Evolutionary conservation across 2,888 invertebrate genomes (phyloP).

Genomic region (Mechanitis mazaeus): DNA sequence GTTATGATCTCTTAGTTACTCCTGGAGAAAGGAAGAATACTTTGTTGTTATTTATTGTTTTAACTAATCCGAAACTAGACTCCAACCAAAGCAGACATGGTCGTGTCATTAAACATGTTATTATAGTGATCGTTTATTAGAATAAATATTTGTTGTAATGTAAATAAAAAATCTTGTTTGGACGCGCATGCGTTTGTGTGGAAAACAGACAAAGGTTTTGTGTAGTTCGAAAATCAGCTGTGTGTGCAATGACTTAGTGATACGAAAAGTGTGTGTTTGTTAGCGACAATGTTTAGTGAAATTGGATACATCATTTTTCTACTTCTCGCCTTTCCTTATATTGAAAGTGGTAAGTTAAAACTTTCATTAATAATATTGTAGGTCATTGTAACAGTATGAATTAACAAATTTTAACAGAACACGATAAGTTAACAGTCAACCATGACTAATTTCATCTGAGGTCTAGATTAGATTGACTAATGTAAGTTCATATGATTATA

Average conservation of each 20-base stretch:
- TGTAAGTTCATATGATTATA: too few species aligned
- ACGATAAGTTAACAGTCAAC: conserved; percentile 2
- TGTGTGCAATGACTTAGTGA: conserved; percentile 76
- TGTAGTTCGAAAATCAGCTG: conserved; percentile 78
- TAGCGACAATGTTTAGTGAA: conserved; percentile 79
- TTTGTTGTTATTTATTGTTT: conserved; percentile 63
- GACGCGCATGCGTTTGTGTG: conserved; percentile 76
- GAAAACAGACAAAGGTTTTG: conserved; percentile 79
- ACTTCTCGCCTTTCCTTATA: conserved; percentile 81
- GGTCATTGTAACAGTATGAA: conserved; percentile 1
- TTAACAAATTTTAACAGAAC: not conserved
- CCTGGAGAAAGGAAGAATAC: conserved; percentile 38
- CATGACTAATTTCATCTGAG: conserved; percentile 1
- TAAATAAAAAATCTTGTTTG: conserved; percentile 74
- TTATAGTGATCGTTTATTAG: conserved; percentile 41
- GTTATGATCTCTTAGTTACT: conserved; percentile 32
- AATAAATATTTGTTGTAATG: conserved; percentile 61
- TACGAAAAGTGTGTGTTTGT: conserved; percentile 65
- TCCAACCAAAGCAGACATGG: conserved; percentile 42
- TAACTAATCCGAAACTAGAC: conserved; percentile 31
- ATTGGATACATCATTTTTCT: conserved; percentile 81
- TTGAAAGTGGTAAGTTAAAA: conserved; percentile 80
- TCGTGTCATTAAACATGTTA: conserved; percentile 40
- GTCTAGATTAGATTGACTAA: not conserved
- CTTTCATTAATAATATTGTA: not conserved